Evolutionary conservation across 1,140 invertebrate species (phyloP).

Genomic region (Trialeurodes vaporariorum): DNA sequence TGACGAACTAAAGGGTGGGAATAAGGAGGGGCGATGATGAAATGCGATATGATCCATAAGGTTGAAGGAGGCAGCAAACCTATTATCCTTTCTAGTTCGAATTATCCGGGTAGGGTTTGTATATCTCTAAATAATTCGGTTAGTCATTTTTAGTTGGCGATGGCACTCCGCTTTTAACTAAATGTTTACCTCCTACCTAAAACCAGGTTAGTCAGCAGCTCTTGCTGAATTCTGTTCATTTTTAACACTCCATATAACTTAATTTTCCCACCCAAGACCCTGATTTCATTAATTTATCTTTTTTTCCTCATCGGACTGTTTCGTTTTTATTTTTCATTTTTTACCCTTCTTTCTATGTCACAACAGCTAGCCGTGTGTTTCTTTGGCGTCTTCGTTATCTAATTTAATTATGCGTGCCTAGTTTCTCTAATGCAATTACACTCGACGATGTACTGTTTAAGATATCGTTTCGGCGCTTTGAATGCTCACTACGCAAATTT

Average conservation of each 20-base stretch:
- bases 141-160: neutral
- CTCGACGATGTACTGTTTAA: too few species aligned
- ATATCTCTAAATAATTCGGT: neutral
- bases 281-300: constrained; percentile 6
- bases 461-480: too few species aligned
- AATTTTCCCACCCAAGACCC: neutral
- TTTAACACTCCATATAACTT: neutral
- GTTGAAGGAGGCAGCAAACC: neutral
- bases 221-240: neutral
- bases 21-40: too few species aligned
- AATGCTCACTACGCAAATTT: too few species aligned
- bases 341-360: too few species aligned
- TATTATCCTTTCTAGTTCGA: neutral
- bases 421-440: too few species aligned
- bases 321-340: neutral
- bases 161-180: neutral
- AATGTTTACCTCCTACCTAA: neutral
- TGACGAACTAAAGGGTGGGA: neutral
- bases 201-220: neutral
- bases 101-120: neutral
- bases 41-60: neutral
- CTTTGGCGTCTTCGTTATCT: too few species aligned
- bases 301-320: constrained; percentile 6
- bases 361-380: too few species aligned
- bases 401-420: too few species aligned